Conservation (phyloP, 2,888 invertebrate species). For the Euzophera pinguis region DNA sequence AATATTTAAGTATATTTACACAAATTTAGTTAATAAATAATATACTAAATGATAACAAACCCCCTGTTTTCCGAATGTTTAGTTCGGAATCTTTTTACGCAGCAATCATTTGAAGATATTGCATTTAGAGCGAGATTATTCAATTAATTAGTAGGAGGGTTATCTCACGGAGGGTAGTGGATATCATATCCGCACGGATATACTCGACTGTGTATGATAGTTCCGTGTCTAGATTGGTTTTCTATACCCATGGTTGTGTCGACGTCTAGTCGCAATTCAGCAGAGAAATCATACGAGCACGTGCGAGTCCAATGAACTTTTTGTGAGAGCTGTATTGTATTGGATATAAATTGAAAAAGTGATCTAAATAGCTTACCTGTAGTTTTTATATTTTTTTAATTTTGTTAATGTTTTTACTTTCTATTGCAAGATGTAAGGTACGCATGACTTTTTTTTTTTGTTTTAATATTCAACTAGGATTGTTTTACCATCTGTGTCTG, state of each 20-base stretch:
- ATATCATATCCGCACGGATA: not conserved
- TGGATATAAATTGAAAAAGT: not conserved
- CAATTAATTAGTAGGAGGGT: not conserved
- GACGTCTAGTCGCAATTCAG: not conserved
- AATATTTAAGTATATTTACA: too few species aligned
- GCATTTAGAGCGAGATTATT: not conserved
- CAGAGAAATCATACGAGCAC: conserved; percentile 1
- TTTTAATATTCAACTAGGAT: too few species aligned
- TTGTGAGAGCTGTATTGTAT: not conserved
- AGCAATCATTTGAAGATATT: not conserved
- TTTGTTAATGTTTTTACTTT: too few species aligned
- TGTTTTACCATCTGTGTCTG: too few species aligned
- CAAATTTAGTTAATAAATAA: too few species aligned
- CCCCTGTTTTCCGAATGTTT: too few species aligned
- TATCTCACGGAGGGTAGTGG: not conserved
- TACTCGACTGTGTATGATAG: not conserved
- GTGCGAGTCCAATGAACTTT: not conserved
- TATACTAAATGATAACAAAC: too few species aligned
- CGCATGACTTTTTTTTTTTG: too few species aligned
- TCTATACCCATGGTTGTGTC: not conserved
- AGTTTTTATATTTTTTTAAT: too few species aligned
- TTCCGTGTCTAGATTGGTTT: conserved; percentile 7
- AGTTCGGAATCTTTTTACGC: too few species aligned
- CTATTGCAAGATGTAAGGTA: too few species aligned
- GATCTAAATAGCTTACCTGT: not conserved